Percentiles rank a stretch among this genome's conserved stretches.
Evolutionary conservation across 2,113 vertebrate genomes (phyloP).

Genomic region (Poecilia latipinna): DNA sequence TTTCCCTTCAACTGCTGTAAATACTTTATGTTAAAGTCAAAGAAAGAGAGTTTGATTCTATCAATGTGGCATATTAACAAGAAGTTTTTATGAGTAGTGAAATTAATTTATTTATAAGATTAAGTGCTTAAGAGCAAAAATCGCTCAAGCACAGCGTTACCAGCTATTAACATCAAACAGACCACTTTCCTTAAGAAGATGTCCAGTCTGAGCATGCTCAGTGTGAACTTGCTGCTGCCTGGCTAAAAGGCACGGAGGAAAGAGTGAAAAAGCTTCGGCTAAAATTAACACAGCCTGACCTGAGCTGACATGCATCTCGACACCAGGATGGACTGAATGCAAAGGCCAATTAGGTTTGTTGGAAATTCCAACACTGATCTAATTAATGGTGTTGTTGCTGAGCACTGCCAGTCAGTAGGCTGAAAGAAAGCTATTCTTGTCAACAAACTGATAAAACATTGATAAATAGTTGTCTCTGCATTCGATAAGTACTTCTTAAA

Average conservation of each 20-base stretch:
- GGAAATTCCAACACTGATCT: neutral
- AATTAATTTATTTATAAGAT: neutral
- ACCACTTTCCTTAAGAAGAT: neutral
- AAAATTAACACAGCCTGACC: constrained; percentile 49
- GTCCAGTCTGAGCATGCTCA: neutral
- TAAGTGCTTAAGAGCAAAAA: neutral
- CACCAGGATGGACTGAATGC: neutral
- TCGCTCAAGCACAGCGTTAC: neutral
- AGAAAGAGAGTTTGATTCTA: neutral
- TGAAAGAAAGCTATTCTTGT: no score
- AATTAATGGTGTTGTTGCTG: neutral
- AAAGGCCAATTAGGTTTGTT: neutral
- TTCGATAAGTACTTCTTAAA: no score
- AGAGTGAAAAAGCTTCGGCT: constrained; percentile 33
- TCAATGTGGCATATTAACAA: neutral
- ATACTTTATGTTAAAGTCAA: neutral
- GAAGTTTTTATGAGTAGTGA: neutral
- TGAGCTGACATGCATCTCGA: no score
- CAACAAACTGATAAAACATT: no score
- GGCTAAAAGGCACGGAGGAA: constrained; percentile 33
- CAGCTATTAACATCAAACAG: neutral
- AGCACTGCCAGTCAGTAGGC: no score
- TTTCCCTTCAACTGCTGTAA: neutral
- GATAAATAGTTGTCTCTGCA: no score
- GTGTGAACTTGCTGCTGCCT: constrained; percentile 26